These are phyloP conservation scores for Agonopterix subpropinquella DNA, from an alignment of 2,888 invertebrate genomes.

Conservation along the genomic window DNA sequence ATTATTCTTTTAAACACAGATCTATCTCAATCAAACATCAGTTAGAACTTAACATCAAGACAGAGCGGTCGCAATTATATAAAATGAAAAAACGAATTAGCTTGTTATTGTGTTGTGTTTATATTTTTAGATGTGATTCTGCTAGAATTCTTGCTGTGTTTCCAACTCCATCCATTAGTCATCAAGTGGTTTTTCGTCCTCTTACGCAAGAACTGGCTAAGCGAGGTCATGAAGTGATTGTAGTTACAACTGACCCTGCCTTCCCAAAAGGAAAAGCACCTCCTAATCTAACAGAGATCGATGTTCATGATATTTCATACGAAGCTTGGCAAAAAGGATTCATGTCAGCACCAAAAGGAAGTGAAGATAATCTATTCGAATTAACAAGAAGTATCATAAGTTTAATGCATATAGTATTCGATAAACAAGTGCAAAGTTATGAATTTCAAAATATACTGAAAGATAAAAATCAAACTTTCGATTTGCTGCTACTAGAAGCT, in stretches of 20 bases:
- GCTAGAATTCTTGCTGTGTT: conserved; percentile 33
- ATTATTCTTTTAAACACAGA: too few species aligned
- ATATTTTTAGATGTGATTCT: conserved; percentile 8
- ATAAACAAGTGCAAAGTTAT: conserved; percentile 18
- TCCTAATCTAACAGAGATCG: conserved; percentile 54
- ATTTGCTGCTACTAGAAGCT: conserved; percentile 31
- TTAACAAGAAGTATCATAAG: conserved; percentile 4
- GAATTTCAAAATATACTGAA: conserved; percentile 22
- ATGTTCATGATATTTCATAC: conserved; percentile 39
- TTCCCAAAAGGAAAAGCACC: conserved; percentile 31
- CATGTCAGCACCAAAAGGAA: conserved; percentile 6
- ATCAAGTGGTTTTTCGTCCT: conserved; percentile 53
- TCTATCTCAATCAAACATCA: too few species aligned
- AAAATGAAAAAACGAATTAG: too few species aligned
- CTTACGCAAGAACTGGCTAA: conserved; percentile 47
- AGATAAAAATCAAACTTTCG: conserved; percentile 21
- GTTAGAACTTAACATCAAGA: too few species aligned
- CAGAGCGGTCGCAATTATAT: too few species aligned
- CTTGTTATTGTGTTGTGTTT: too few species aligned
- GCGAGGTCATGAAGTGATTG: conserved; percentile 56
- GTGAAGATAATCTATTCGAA: conserved; percentile 12
- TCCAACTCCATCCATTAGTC: conserved; percentile 56
- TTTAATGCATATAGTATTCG: conserved; percentile 10
- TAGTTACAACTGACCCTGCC: conserved; percentile 52
- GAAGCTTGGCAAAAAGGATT: conserved; percentile 16